Base-by-base conservation (phyloP, 2,113 vertebrate species). In the Catharus fuscescens region DNA sequence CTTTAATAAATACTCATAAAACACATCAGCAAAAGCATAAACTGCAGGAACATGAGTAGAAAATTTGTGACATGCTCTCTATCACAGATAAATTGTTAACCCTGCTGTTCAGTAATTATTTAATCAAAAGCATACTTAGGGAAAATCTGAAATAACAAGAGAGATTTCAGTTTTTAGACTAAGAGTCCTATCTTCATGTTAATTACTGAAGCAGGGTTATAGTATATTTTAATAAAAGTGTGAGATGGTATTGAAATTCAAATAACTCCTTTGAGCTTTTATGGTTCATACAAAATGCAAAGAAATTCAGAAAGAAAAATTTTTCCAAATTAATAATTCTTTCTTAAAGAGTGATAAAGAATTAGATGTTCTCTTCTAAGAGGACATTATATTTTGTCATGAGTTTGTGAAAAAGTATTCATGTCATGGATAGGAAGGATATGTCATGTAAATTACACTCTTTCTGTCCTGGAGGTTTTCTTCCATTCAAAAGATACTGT, bases 151-250 rank as follows among this genome's bases (percentile, higher is more conserved):
- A 87, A 92, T 91, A 96, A 94, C 42, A 67, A 70, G 40, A 76
- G 69, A 93, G 24, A 88, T 71, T 59, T 90, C 64, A 65, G 15
- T 81, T 89, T 64, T 96, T 91, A 87, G 72, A 90, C 72, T 89
- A 93, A 94, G 74, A 91, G 78, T 38, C 73, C 92, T 59, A 92
- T 84, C 74, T 84, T 95, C 82, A 80, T 89, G 69, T 90, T 97
- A 97, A 97, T 97, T 97, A 95, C 50, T 94, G 53, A 86, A 95
- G 56, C 69, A 90, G 54, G 14, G 76, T 70, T 97, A 94, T 90
- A 97, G 93, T 96, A 69, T 96, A 93, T 93, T 95, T 97, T 97
- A 96, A 96, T 96, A 96, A 97, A 97, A 97, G 52, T 65, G 29
- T 76, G 40, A 97, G 72, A 91, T 69, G 20, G 56, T 85, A 90